phyloP scores from a whole-genome alignment of 2,888 invertebrate species.

The Drosophila borealis region DNA sequence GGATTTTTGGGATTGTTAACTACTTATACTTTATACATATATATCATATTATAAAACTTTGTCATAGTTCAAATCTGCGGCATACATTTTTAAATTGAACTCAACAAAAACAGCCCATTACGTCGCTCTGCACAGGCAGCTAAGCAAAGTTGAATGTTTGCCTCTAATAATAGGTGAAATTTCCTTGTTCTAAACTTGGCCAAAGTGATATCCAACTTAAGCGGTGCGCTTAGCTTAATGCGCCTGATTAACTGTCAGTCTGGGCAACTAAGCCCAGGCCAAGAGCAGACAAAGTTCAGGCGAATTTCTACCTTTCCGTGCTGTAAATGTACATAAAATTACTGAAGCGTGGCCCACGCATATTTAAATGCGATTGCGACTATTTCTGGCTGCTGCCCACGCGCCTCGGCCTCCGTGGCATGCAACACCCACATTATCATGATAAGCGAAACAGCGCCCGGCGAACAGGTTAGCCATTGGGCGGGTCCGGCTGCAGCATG shows the following conservation, averaged over 20 bases:
- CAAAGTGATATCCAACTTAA: constrained; percentile 8
- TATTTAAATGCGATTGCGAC: constrained; percentile 6
- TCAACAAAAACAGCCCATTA: neutral
- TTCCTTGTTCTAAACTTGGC: neutral
- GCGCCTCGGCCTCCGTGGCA: constrained; percentile 21
- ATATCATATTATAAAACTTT: too few relatives aligned
- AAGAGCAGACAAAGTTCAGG: neutral
- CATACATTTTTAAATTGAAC: neutral
- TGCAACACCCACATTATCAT: constrained; percentile 30
- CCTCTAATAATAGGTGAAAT: neutral
- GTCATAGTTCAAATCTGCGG: too few relatives aligned
- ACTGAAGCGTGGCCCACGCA: neutral
- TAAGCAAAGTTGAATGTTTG: neutral
- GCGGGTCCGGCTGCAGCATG: neutral
- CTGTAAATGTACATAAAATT: constrained; percentile 4
- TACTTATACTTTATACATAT: too few relatives aligned
- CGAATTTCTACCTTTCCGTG: neutral
- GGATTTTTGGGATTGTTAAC: too few relatives aligned
- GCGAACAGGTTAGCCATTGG: constrained; percentile 5
- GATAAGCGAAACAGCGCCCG: constrained; percentile 4
- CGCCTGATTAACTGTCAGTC: constrained; percentile 4
- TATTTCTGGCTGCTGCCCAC: constrained; percentile 16
- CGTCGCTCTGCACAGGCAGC: neutral
- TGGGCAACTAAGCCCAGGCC: neutral
- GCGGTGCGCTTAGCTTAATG: neutral